phyloP scores from a whole-genome alignment of 2,888 invertebrate species.

The Agrotis clavis region DNA sequence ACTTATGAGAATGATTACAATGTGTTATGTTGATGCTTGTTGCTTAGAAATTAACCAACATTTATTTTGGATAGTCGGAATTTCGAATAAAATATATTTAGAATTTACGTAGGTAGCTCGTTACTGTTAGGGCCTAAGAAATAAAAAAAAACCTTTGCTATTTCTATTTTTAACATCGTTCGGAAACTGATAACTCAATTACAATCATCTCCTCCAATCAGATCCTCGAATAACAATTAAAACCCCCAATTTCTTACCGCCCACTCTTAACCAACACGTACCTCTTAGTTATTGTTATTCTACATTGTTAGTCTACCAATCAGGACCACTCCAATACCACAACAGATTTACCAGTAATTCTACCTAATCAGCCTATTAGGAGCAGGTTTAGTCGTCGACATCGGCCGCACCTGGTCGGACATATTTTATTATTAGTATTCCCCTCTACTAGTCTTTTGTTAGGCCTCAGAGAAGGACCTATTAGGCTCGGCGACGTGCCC shows the following conservation, averaged over 20 bases:
- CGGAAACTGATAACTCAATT: background rate
- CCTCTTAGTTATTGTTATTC: background rate
- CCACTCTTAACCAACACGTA: background rate
- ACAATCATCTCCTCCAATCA: background rate
- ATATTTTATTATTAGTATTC: slow-evolving; percentile 52
- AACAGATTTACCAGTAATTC: slow-evolving; percentile 5
- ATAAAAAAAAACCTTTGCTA: background rate
- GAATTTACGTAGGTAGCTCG: too few relatives aligned
- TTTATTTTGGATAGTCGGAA: too few relatives aligned
- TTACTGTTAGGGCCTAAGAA: too few relatives aligned
- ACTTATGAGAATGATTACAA: too few relatives aligned
- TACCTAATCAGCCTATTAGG: background rate
- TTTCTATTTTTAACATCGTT: too few relatives aligned
- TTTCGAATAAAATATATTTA: too few relatives aligned
- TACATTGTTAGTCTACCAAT: background rate
- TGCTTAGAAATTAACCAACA: too few relatives aligned
- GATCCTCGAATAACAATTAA: background rate
- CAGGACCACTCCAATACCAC: background rate
- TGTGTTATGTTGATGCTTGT: too few relatives aligned
- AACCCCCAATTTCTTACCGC: background rate
- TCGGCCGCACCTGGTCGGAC: slow-evolving; percentile 22
- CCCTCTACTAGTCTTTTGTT: slow-evolving; percentile 34
- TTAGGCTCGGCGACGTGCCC: slow-evolving; percentile 52
- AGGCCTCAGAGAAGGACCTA: slow-evolving; percentile 43
- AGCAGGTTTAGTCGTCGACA: background rate